Conservation (phyloP, 2,888 invertebrate genomes). For the Hydroisotoma schaefferi region DNA sequence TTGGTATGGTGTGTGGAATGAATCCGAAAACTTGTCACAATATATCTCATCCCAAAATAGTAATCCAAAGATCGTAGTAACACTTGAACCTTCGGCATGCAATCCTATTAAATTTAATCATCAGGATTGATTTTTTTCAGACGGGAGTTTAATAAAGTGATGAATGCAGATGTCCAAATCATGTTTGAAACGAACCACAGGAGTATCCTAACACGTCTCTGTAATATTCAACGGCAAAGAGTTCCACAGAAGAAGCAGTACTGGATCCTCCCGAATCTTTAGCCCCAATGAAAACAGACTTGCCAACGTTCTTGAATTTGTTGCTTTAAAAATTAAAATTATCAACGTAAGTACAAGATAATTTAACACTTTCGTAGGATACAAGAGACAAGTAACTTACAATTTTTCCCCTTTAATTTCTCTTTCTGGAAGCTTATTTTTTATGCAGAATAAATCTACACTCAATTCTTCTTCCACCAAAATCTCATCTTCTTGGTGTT, state of each 20-base stretch:
- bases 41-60: slow-evolving; percentile 79
- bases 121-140: not conserved
- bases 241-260: slow-evolving; percentile 58
- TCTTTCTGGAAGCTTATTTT: slow-evolving; percentile 48
- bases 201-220: slow-evolving; percentile 53
- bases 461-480: not conserved
- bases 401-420: slow-evolving; percentile 50
- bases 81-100: slow-evolving; percentile 69
- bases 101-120: slow-evolving; percentile 54
- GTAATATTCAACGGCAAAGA: slow-evolving; percentile 59
- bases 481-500: too few species aligned
- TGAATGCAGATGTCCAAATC: too few species aligned
- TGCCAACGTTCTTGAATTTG: slow-evolving; percentile 29
- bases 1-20: slow-evolving; percentile 66
- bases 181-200: too few species aligned
- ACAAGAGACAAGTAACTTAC: slow-evolving; percentile 15
- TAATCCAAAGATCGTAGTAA: slow-evolving; percentile 62
- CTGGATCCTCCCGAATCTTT: slow-evolving; percentile 50
- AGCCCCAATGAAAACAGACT: slow-evolving; percentile 44
- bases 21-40: slow-evolving; percentile 58
- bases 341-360: not conserved
- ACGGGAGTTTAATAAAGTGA: too few species aligned
- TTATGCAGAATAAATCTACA: slow-evolving; percentile 14
- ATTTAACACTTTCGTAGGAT: not conserved
- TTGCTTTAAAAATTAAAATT: slow-evolving; percentile 9